A percentile compares a stretch with the other conserved stretches of the same genome.
phyloP scores from a whole-genome alignment of 2,113 vertebrate species.

The Phrynosoma blainvillii region DNA sequence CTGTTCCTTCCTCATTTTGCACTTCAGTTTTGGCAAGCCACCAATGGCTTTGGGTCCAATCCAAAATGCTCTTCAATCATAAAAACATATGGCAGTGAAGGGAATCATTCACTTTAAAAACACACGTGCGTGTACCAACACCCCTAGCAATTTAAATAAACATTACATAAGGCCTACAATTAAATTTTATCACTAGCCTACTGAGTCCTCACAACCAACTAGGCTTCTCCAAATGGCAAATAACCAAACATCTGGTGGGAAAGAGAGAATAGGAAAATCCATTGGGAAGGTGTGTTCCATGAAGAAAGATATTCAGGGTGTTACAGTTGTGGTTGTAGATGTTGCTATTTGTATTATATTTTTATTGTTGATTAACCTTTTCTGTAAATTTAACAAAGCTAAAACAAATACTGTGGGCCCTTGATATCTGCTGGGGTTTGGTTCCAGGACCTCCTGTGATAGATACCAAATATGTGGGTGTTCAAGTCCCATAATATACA shows the following conservation, averaged over 20 bases:
- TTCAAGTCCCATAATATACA: too few relatives aligned
- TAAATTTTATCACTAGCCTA: constrained; percentile 56
- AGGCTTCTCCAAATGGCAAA: constrained; percentile 36
- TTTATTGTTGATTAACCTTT: too few relatives aligned
- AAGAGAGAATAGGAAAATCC: constrained; percentile 38
- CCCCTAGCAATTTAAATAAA: constrained; percentile 60
- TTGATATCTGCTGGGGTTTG: too few relatives aligned
- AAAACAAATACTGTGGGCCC: too few relatives aligned
- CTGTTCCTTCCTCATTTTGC: constrained; percentile 53
- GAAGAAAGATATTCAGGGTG: not conserved
- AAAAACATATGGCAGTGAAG: constrained; percentile 48
- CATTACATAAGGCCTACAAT: constrained; percentile 54
- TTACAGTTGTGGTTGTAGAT: too few relatives aligned
- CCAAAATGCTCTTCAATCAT: constrained; percentile 67
- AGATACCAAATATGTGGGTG: too few relatives aligned
- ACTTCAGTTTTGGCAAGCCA: constrained; percentile 56
- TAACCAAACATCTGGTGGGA: constrained; percentile 45
- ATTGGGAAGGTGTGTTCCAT: not conserved
- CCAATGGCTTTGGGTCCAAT: constrained; percentile 57
- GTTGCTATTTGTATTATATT: too few relatives aligned
- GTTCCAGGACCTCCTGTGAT: too few relatives aligned
- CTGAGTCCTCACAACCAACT: constrained; percentile 44
- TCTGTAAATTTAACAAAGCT: too few relatives aligned
- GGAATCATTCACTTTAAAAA: constrained; percentile 31
- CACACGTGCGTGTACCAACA: constrained; percentile 25